Evolutionary conservation across 2,797 vertebrate genomes (phyloP).

Genomic region (Clamator glandarius): DNA sequence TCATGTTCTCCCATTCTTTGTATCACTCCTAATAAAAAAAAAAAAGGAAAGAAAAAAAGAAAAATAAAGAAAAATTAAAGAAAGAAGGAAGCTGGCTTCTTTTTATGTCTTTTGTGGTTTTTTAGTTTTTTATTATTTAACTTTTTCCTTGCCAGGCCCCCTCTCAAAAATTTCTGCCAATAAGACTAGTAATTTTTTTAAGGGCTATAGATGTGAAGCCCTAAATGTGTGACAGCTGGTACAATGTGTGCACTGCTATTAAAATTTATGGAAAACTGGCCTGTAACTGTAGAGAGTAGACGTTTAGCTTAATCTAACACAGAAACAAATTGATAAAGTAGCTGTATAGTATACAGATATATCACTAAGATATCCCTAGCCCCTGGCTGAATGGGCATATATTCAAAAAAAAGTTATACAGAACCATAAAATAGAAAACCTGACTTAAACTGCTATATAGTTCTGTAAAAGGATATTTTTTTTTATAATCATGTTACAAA

Average conservation of each 20-base stretch:
- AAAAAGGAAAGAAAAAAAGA: too few species aligned
- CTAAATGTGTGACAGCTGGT: neutral
- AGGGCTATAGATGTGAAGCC: neutral
- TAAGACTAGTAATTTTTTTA: neutral
- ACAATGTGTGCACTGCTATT: neutral
- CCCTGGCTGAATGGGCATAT: neutral
- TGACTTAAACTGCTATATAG: neutral
- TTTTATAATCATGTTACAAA: neutral
- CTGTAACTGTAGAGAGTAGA: neutral
- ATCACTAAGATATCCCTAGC: neutral
- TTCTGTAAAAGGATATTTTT: neutral
- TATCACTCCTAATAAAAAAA: neutral
- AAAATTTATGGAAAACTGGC: neutral
- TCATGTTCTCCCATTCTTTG: neutral
- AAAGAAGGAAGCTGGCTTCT: neutral
- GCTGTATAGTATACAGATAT: neutral
- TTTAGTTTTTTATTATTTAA: neutral
- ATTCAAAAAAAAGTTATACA: neutral
- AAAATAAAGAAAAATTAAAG: too few species aligned
- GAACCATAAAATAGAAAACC: too few species aligned
- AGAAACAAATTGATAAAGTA: neutral
- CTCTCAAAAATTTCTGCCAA: neutral
- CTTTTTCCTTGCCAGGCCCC: accelerated
- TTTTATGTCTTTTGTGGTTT: neutral
- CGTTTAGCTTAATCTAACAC: neutral